A percentile compares a stretch with the other conserved stretches of the same genome.
phyloP scores from a whole-genome alignment of 2,113 vertebrate species.

The Chaetodon auriga region DNA sequence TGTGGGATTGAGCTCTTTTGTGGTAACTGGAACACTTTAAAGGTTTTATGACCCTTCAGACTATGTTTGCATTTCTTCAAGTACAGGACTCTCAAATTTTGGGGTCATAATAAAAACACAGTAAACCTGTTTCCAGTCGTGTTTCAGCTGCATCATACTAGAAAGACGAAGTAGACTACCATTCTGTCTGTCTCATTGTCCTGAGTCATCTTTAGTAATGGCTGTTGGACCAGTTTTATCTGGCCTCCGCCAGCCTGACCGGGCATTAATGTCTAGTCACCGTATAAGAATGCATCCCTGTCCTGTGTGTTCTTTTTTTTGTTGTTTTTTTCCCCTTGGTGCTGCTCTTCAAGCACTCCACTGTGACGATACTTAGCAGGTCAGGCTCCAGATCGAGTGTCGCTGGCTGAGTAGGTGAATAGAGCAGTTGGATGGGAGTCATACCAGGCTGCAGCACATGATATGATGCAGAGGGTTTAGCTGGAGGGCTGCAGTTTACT shows the following conservation, averaged over 20 bases:
- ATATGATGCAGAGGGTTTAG: constrained; percentile 62
- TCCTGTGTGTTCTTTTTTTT: constrained; percentile 28
- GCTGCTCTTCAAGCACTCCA: constrained; percentile 46
- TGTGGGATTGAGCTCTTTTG: constrained; percentile 45
- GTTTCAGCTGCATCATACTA: constrained; percentile 20
- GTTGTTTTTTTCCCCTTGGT: constrained; percentile 35
- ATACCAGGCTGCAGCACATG: constrained; percentile 71
- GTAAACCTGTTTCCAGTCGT: constrained; percentile 26
- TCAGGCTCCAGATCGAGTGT: constrained; percentile 78
- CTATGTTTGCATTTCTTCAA: constrained; percentile 50
- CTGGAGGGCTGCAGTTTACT: constrained; percentile 63
- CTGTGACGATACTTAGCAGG: constrained; percentile 73
- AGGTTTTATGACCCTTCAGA: constrained; percentile 50
- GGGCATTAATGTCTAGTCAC: constrained; percentile 45
- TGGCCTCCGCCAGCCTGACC: constrained; percentile 25
- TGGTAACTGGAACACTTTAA: constrained; percentile 58
- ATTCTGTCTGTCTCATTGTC: constrained; percentile 10
- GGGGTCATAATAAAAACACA: constrained; percentile 21
- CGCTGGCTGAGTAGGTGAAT: constrained; percentile 46
- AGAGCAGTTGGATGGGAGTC: constrained; percentile 28
- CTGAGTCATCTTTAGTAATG: constrained; percentile 54
- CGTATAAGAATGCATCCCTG: constrained; percentile 55
- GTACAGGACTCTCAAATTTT: constrained; percentile 24
- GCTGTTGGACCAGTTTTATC: constrained; percentile 44
- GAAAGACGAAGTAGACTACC: constrained; percentile 8